phyloP scores from a whole-genome alignment of 1,140 invertebrate species.

The Bombus soroeensis region DNA sequence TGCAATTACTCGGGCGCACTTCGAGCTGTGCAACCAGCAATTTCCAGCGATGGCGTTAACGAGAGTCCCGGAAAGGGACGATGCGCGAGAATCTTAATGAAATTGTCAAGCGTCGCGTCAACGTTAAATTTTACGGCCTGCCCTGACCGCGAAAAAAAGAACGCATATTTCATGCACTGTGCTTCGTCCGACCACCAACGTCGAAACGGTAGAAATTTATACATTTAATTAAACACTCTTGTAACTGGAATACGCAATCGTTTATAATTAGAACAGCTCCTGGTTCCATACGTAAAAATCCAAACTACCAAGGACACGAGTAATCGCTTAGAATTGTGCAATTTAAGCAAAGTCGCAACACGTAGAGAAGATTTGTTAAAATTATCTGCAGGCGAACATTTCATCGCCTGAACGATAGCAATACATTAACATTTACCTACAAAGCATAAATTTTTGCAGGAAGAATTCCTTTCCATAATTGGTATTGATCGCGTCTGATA shows the following conservation, averaged over 20 bases:
- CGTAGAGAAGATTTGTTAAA: too few relatives aligned
- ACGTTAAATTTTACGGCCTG: constrained; percentile 5
- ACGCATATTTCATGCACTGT: neutral
- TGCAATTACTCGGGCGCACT: constrained; percentile 43
- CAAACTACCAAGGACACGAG: too few relatives aligned
- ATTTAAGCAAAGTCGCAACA: too few relatives aligned
- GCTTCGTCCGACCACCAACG: neutral
- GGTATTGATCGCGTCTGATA: neutral
- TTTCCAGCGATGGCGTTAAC: constrained; percentile 43
- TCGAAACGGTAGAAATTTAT: neutral
- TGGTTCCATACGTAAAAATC: too few relatives aligned
- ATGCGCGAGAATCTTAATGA: constrained; percentile 37
- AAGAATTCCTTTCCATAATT: neutral
- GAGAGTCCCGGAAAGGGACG: constrained; percentile 12
- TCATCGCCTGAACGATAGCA: neutral
- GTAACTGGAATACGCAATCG: too few relatives aligned
- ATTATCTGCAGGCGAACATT: too few relatives aligned
- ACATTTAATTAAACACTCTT: too few relatives aligned
- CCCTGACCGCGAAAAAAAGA: neutral
- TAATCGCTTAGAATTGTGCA: too few relatives aligned
- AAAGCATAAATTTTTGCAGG: neutral
- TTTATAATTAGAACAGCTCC: too few relatives aligned
- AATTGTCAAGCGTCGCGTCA: constrained; percentile 25
- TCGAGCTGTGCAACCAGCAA: constrained; percentile 46
- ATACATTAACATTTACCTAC: too few relatives aligned